Evolutionary conservation across 2,888 invertebrate species (phyloP), one percentile per base, ranked within the genome.

Genomic region (Zootermopsis nevadensis): DNA sequence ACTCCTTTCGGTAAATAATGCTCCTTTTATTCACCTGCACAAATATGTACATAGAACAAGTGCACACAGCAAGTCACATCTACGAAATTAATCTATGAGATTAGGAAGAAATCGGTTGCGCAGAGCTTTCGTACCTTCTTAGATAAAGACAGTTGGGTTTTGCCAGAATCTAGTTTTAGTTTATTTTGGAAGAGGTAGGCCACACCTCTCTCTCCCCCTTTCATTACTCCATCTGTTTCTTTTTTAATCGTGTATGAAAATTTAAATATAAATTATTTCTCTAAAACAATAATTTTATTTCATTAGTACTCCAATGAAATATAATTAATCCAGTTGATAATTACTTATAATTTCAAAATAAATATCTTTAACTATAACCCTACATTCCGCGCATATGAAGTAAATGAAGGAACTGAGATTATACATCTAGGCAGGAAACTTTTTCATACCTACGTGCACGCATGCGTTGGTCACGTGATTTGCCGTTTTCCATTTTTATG

Each of bases 401-500:
- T 60, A 60, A n/a, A 60, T 60, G 7, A 27, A 27, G n/a, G n/a
- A 2, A 2, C n/a, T 4, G 19, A 1, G 1, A 19, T 12, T 48
- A 19, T 1, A 15, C 27, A 60, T 60, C n/a, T 60, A 60, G 60
- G 10, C 27, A 72, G 33, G 27, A 22, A 31, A 60, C n/a, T 31
- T 53, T 81, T 69, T 72, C 81, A 81, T 81, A 81, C 27, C 2
- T 60, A 12, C 10, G 24, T 66, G 10, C 77, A 83, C 85, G 84
- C 84, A 84, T 83, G 85, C 85, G 83, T 82, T n/a, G 55, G 83
- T 82, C 85, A 85, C 85, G 85, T 85, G 85, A 81, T 82, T 77
- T 76, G 77, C 80, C 74, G 83, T 84, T 83, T 84, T 82, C 84
- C 84, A 83, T 84, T 82, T 83, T 83, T 81, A 83, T 60, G 60